A percentile compares a stretch with the other conserved stretches of the same genome.
These are phyloP conservation scores for Numida meleagris DNA, from an alignment of 2,113 vertebrate species.

Conservation along the genomic window DNA sequence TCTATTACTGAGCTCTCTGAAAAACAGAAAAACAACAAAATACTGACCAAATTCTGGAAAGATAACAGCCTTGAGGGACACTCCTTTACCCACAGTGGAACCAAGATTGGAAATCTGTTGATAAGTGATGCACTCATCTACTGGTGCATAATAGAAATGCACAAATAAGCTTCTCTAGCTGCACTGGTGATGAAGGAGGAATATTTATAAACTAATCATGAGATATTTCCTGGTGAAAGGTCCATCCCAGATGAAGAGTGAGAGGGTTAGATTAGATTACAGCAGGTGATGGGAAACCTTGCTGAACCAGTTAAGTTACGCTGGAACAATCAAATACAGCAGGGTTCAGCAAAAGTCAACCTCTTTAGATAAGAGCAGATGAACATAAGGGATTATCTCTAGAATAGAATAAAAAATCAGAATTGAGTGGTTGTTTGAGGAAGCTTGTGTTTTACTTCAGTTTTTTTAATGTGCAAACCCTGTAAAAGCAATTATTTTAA, in stretches of 20 bases:
- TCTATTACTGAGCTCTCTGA: background rate
- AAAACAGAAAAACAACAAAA: background rate
- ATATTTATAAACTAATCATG: background rate
- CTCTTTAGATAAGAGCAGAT: background rate
- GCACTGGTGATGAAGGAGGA: background rate
- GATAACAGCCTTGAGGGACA: background rate
- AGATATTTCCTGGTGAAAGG: background rate
- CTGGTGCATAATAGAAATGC: background rate
- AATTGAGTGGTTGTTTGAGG: background rate
- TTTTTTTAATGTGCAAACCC: background rate
- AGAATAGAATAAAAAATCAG: background rate
- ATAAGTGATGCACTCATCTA: background rate
- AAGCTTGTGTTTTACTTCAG: background rate
- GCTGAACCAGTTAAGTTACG: background rate
- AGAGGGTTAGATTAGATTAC: background rate
- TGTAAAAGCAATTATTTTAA: background rate
- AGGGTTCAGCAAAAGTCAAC: background rate
- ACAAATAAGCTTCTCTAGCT: background rate
- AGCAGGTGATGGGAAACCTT: background rate
- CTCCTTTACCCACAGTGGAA: background rate
- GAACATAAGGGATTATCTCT: background rate
- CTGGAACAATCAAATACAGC: background rate
- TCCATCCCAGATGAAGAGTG: background rate
- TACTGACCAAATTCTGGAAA: background rate
- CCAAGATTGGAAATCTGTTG: background rate